These are phyloP conservation scores for Pharmacophagus antenor DNA, from an alignment of 2,888 invertebrate genomes.

Conservation along the genomic window DNA sequence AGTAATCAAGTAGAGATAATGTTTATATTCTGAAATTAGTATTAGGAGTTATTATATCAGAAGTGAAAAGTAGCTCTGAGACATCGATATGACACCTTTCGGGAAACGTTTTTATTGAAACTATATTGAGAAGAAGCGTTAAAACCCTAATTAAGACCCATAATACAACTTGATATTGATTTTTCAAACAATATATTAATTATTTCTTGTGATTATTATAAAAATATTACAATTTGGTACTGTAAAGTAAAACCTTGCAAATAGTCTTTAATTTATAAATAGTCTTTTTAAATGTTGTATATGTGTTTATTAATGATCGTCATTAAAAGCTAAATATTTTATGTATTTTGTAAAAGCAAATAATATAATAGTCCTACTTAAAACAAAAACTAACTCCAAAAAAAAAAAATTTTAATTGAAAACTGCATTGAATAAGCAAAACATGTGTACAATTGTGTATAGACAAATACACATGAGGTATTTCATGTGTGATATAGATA, in stretches of 20 bases:
- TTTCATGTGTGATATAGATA: neutral
- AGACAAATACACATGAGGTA: neutral
- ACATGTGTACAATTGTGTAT: neutral
- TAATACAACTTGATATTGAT: neutral
- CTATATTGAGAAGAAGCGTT: neutral
- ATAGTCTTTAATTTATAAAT: neutral
- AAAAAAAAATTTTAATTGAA: neutral
- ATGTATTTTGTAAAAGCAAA: too few relatives aligned
- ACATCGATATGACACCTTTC: neutral
- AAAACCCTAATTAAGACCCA: neutral
- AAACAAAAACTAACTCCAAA: neutral
- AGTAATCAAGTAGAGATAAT: conserved; percentile 8
- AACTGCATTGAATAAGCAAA: neutral
- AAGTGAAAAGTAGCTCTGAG: neutral
- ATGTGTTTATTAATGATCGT: too few relatives aligned
- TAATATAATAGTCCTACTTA: too few relatives aligned
- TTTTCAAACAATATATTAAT: neutral
- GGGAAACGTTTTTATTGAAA: neutral
- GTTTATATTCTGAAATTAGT: conserved; percentile 4
- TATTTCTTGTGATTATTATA: neutral
- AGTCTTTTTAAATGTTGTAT: neutral
- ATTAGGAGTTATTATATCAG: neutral
- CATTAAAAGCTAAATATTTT: too few relatives aligned
- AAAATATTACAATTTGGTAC: neutral
- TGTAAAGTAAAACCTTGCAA: neutral